Percentiles rank a stretch among this genome's conserved stretches.
These are phyloP conservation scores for Phthorimaea operculella DNA, from an alignment of 1,140 invertebrate species.

Conservation along the genomic window DNA sequence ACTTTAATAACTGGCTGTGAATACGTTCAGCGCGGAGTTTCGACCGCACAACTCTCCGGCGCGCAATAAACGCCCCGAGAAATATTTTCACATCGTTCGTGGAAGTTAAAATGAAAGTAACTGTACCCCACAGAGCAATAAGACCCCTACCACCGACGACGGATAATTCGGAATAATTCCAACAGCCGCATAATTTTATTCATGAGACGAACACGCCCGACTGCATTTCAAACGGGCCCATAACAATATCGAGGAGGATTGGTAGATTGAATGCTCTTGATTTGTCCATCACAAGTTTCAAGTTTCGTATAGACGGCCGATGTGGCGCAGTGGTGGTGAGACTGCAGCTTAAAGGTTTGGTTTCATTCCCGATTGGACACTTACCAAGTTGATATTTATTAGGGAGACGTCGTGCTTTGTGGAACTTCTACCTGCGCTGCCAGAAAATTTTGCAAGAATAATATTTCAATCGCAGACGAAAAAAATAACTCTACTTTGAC, in stretches of 20 bases:
- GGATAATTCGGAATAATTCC: slow-evolving; percentile 50
- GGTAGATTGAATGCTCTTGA: neutral
- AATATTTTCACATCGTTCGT: slow-evolving; percentile 66
- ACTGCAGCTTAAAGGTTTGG: no score
- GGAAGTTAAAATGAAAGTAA: slow-evolving; percentile 66
- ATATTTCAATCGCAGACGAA: no score
- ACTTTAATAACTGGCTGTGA: slow-evolving; percentile 40
- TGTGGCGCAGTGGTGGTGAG: no score
- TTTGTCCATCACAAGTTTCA: neutral
- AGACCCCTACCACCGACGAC: slow-evolving; percentile 35
- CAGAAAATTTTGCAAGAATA: no score
- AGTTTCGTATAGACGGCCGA: no score
- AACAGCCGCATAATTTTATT: slow-evolving; percentile 58
- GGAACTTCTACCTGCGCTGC: no score
- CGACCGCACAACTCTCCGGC: slow-evolving; percentile 48
- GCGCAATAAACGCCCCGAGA: slow-evolving; percentile 57
- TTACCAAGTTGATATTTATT: no score
- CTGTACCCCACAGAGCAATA: slow-evolving; percentile 56
- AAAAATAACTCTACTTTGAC: no score
- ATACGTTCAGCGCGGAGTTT: slow-evolving; percentile 40
- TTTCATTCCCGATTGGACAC: no score
- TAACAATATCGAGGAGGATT: slow-evolving; percentile 21
- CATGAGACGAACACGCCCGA: slow-evolving; percentile 41
- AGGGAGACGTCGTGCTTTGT: no score
- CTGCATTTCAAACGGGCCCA: slow-evolving; percentile 31